Conservation (phyloP, 2,888 invertebrate species). For the Chironomus tentans region DNA sequence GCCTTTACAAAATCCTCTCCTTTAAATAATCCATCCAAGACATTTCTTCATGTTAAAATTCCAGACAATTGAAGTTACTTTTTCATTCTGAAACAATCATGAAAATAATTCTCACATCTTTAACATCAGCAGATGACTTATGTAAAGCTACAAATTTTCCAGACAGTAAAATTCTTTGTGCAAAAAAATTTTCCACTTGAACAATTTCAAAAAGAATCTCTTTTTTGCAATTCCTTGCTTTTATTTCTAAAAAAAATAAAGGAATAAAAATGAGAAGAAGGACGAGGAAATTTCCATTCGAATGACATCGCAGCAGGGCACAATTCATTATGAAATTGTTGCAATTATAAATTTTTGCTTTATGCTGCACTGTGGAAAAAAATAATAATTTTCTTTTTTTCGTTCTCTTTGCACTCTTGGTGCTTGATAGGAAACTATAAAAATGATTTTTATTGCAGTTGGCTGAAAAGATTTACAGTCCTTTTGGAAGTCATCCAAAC, state of each 20-base stretch:
- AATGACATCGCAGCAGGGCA: neutral
- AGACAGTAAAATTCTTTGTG: no score
- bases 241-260: no score
- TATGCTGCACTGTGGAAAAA: neutral
- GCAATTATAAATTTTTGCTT: neutral
- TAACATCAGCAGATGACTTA: no score
- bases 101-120: no score
- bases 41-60: no score
- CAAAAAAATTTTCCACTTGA: neutral
- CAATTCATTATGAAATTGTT: constrained; percentile 5
- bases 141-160: no score
- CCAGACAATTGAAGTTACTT: no score
- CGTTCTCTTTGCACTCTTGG: neutral
- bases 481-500: neutral
- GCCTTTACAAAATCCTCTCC: no score
- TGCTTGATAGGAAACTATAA: no score
- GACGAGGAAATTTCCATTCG: neutral
- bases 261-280: neutral
- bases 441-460: neutral
- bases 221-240: neutral
- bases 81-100: no score
- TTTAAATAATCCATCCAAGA: no score
- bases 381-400: no score
- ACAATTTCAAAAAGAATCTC: neutral
- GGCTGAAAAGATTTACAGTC: neutral